phyloP scores from a whole-genome alignment of 2,113 vertebrate species.

The Phaethornis superciliosus region DNA sequence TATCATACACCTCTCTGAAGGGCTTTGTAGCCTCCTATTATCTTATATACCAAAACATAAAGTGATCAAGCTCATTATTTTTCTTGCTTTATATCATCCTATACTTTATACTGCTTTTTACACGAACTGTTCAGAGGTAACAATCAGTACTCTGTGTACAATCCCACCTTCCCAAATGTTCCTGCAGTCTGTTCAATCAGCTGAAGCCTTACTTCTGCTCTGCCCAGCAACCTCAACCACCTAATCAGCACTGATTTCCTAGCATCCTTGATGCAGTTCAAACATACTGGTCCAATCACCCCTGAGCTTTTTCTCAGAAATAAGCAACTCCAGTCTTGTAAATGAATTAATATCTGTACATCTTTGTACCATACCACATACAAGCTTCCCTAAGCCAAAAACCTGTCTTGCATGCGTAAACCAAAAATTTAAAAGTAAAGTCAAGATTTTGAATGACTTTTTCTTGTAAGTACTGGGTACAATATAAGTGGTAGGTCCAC shows the following conservation, averaged over 20 bases:
- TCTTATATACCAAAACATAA: not conserved
- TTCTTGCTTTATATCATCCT: not conserved
- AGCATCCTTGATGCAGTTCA: not conserved
- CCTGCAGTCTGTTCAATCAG: not conserved
- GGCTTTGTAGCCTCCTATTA: not conserved
- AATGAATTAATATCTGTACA: not conserved
- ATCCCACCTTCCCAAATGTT: not conserved
- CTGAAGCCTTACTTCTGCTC: not conserved
- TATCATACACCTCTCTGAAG: not conserved
- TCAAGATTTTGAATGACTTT: not conserved
- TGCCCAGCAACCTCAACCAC: not conserved
- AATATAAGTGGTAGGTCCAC: not conserved
- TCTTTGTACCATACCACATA: not conserved
- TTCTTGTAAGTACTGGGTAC: too few species aligned
- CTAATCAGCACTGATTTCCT: not conserved
- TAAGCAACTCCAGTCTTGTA: not conserved
- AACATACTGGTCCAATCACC: not conserved
- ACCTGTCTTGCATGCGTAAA: not conserved
- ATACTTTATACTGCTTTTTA: not conserved
- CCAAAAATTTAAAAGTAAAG: not conserved
- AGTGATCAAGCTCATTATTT: constrained; percentile 8
- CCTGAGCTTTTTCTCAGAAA: not conserved
- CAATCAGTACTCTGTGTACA: not conserved
- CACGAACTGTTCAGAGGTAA: not conserved
- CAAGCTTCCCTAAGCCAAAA: not conserved